Evolutionary conservation across 2,113 vertebrate genomes (phyloP).

Genomic region (Zingel zingel): DNA sequence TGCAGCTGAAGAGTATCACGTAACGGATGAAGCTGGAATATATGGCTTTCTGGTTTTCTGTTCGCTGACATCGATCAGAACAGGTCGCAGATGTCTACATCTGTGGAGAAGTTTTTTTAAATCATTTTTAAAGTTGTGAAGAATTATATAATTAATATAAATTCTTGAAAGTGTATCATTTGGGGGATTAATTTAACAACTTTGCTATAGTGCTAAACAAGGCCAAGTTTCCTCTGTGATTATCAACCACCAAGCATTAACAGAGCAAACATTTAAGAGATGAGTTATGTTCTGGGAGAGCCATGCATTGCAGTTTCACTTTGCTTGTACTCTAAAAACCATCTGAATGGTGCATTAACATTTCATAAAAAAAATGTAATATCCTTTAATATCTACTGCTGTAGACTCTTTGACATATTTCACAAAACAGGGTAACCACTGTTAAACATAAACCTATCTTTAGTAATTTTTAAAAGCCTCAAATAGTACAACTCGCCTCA

Average conservation of each 20-base stretch:
- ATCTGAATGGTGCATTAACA: slow-evolving; percentile 60
- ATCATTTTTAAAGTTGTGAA: neutral
- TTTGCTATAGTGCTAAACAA: slow-evolving; percentile 17
- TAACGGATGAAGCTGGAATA: slow-evolving; percentile 54
- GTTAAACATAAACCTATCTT: slow-evolving; percentile 45
- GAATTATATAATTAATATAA: neutral
- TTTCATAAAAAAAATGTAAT: slow-evolving; percentile 55
- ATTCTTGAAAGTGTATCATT: neutral
- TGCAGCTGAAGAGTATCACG: slow-evolving; percentile 64
- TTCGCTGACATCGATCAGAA: neutral
- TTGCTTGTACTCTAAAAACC: slow-evolving; percentile 48
- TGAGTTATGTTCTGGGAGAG: slow-evolving; percentile 28
- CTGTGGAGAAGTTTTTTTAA: neutral
- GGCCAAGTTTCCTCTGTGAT: slow-evolving; percentile 9
- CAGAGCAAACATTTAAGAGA: slow-evolving; percentile 32
- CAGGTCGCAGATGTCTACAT: neutral
- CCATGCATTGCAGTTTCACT: slow-evolving; percentile 59
- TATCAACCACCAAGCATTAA: neutral
- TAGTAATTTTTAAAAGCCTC: slow-evolving; percentile 76
- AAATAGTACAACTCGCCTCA: slow-evolving; percentile 70
- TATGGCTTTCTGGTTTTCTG: slow-evolving; percentile 54
- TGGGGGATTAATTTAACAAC: neutral
- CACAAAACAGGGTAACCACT: slow-evolving; percentile 35
- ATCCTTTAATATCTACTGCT: slow-evolving; percentile 68
- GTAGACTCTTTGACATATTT: slow-evolving; percentile 47